Conservation (phyloP, 92 coral and sea anemone species). For the Montipora capitata region DNA sequence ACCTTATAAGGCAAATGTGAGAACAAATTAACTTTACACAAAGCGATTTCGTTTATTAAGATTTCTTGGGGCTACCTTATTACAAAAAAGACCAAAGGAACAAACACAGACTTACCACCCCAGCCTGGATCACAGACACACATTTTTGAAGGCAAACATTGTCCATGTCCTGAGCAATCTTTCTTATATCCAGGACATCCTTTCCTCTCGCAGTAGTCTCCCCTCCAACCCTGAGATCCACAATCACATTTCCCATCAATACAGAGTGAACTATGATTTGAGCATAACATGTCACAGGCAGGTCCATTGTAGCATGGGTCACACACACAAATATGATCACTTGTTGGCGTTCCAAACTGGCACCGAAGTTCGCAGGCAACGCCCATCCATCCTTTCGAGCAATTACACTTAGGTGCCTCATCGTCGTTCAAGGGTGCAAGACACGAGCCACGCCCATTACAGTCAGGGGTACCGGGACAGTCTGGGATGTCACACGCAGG, state of each 20-base stretch:
- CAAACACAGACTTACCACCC: constrained; percentile 74
- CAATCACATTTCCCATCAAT: constrained; percentile 87
- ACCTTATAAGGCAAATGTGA: no score
- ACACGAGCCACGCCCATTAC: constrained; percentile 87
- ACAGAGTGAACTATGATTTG: constrained; percentile 87
- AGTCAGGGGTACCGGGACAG: constrained; percentile 98
- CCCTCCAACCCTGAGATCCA: constrained; percentile 98
- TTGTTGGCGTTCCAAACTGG: constrained; percentile 84
- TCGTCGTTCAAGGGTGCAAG: constrained; percentile 63
- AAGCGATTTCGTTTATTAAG: no score
- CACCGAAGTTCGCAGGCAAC: constrained; percentile 90
- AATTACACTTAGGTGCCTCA: constrained; percentile 89
- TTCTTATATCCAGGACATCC: constrained; percentile 95
- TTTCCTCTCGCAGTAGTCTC: constrained; percentile 84
- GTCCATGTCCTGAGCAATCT: constrained; percentile 99
- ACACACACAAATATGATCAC: constrained; percentile 83
- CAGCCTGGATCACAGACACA: constrained; percentile 96
- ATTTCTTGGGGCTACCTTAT: no score
- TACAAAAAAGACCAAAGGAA: no score
- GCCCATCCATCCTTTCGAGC: constrained; percentile 95
- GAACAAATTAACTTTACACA: no score
- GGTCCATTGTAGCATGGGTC: constrained; percentile 93
- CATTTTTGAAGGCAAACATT: constrained; percentile 81
- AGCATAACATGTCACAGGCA: constrained; percentile 92
- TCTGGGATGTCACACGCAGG: constrained; percentile 93